Conservation (phyloP, 2,888 invertebrate species). For the Eulithis prunata region DNA sequence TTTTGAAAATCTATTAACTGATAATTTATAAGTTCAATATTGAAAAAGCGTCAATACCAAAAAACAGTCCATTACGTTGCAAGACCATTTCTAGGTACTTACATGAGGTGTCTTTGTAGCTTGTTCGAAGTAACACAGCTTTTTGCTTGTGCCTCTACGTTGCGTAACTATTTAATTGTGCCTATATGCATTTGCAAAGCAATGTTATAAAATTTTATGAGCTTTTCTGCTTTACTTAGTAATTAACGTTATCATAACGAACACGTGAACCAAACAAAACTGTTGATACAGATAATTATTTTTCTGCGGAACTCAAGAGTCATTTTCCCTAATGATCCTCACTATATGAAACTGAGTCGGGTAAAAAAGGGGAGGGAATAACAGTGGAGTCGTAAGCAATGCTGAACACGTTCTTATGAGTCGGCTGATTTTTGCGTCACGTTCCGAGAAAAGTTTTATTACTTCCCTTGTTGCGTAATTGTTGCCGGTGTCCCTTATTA, state of each 20-base stretch:
- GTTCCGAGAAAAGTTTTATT: conserved; percentile 76
- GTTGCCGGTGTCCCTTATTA: conserved; percentile 73
- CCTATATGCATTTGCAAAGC: conserved; percentile 28
- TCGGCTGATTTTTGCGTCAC: conserved; percentile 74
- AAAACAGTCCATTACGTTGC: too few species aligned
- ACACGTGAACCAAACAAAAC: background rate
- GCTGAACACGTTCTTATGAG: conserved; percentile 72
- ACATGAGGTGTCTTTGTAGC: too few species aligned
- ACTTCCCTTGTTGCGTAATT: conserved; percentile 75
- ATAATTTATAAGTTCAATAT: too few species aligned
- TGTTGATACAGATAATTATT: conserved; percentile 3
- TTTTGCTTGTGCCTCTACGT: background rate
- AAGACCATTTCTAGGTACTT: too few species aligned
- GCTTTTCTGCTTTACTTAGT: conserved; percentile 6
- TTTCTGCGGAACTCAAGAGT: background rate
- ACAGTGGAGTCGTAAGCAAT: conserved; percentile 63
- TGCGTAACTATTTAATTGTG: conserved; percentile 26
- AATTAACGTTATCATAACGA: background rate
- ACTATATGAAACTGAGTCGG: conserved; percentile 37
- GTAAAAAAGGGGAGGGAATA: conserved; percentile 54
- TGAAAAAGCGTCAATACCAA: too few species aligned
- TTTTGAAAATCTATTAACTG: too few species aligned
- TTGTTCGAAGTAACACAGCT: background rate
- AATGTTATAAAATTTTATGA: conserved; percentile 10
- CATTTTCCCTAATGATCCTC: background rate